Evolutionary conservation across 2,797 vertebrate species (phyloP).

Genomic region (Phaenicophaeus curvirostris): DNA sequence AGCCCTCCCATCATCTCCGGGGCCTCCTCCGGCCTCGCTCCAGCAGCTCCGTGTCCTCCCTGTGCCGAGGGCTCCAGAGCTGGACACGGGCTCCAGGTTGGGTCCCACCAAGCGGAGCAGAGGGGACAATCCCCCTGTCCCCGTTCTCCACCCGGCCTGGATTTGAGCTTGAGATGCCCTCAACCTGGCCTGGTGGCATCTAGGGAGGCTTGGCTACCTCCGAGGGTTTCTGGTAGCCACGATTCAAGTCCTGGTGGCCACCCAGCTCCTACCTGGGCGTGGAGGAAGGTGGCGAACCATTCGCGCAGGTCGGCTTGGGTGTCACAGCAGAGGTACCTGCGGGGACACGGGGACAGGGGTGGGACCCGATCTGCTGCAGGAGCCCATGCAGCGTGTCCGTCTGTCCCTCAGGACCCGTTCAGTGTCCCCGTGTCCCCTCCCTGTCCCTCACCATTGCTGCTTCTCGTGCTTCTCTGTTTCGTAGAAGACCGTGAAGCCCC

Average conservation of each 20-base stretch:
- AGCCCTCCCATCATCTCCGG: too few species aligned
- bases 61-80: too few species aligned
- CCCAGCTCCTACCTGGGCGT: constrained; percentile 83
- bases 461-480: constrained; percentile 91
- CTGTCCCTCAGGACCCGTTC: not conserved
- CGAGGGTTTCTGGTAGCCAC: not conserved
- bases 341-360: not conserved
- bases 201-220: not conserved
- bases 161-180: too few species aligned
- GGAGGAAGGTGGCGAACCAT: constrained; percentile 92
- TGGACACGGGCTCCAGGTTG: too few species aligned
- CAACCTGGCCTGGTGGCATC: not conserved
- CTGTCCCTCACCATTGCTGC: constrained; percentile 91
- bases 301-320: constrained; percentile 88
- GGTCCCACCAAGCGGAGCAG: too few species aligned
- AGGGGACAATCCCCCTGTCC: too few species aligned
- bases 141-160: too few species aligned
- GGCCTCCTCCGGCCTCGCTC: too few species aligned
- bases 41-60: too few species aligned
- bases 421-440: accelerated
- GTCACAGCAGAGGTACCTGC: constrained; percentile 94
- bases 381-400: accelerated
- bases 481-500: constrained; percentile 89
- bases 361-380: not conserved
- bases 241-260: too few species aligned